These are phyloP conservation scores for Sebastes hopkinsi DNA, from an alignment of 2,797 vertebrate genomes.

Conservation along the genomic window DNA sequence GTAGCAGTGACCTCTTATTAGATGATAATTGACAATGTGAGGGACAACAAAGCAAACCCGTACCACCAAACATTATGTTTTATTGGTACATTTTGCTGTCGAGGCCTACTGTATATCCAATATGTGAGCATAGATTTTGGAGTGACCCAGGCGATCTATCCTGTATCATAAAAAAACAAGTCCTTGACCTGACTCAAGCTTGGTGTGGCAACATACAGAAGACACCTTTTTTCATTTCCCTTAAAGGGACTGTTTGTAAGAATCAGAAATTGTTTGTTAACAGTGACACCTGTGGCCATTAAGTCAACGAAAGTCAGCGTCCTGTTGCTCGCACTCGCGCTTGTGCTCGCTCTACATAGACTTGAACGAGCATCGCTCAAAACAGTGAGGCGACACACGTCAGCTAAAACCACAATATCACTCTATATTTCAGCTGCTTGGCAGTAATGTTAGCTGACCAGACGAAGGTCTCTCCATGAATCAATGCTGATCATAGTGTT, in stretches of 20 bases:
- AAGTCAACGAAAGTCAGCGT: too few species aligned
- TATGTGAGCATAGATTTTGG: not conserved
- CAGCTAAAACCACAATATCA: too few species aligned
- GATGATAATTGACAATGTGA: not conserved
- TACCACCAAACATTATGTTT: not conserved
- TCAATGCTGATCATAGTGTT: too few species aligned
- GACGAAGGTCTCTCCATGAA: too few species aligned
- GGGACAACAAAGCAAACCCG: not conserved
- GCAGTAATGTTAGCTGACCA: too few species aligned
- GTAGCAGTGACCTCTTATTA: slow-evolving; percentile 8
- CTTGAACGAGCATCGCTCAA: too few species aligned
- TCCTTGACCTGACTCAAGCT: not conserved
- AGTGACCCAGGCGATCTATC: not conserved
- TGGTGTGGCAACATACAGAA: not conserved
- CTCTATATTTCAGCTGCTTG: too few species aligned
- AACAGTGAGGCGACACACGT: too few species aligned
- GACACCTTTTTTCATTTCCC: not conserved
- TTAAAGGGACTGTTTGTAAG: not conserved
- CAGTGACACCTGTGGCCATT: too few species aligned
- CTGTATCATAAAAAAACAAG: not conserved
- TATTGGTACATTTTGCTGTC: not conserved
- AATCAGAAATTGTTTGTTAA: too few species aligned
- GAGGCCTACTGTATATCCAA: not conserved
- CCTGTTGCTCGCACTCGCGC: too few species aligned
- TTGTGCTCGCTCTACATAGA: too few species aligned